Evolutionary conservation across 2,888 invertebrate species (phyloP).

Genomic region (Hirtodrosophila histrioides): DNA sequence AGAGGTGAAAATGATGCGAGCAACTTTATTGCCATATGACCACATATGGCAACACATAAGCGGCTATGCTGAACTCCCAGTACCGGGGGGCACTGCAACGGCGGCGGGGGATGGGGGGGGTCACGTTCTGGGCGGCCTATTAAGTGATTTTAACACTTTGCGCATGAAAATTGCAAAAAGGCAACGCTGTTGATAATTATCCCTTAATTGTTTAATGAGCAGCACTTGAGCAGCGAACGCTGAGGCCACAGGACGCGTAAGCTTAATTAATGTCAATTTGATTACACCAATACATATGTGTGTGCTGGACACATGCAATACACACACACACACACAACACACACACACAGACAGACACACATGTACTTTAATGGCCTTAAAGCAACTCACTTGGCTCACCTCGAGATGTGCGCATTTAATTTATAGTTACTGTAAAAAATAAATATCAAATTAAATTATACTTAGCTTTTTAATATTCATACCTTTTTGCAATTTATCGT

Average conservation of each 20-base stretch:
- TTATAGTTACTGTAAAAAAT: not conserved
- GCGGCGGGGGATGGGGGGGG: no score
- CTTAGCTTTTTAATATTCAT: no score
- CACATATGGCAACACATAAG: constrained; percentile 4
- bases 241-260: constrained; percentile 54
- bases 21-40: constrained; percentile 37
- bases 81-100: no score
- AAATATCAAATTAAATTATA: no score
- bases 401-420: not conserved
- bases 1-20: constrained; percentile 48
- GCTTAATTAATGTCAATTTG: constrained; percentile 79
- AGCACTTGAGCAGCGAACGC: constrained; percentile 65
- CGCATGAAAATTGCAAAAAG: constrained; percentile 80
- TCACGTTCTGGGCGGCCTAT: constrained; percentile 60
- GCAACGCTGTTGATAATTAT: constrained; percentile 77
- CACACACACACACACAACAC: not conserved
- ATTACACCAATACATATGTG: constrained; percentile 51
- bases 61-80: constrained; percentile 5
- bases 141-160: constrained; percentile 80
- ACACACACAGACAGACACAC: not conserved
- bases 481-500: no score
- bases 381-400: constrained; percentile 1
- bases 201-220: constrained; percentile 80
- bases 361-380: constrained; percentile 19
- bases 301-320: constrained; percentile 3